Evolutionary conservation across 2,888 invertebrate species (phyloP).

Genomic region (Acanthoscelides obtectus): DNA sequence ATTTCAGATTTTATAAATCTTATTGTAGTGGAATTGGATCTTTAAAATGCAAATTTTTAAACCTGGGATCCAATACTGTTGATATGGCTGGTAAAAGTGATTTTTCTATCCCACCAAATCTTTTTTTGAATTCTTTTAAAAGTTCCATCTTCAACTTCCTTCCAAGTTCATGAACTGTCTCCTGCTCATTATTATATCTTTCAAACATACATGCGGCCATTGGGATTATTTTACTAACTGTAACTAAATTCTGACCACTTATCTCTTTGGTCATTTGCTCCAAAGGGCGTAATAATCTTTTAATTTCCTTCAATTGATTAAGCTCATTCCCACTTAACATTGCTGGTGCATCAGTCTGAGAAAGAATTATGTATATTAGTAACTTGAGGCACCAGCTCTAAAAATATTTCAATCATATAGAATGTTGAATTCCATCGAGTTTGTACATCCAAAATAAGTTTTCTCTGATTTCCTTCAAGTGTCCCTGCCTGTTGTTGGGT

Average conservation of each 20-base stretch:
- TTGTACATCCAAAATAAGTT: not conserved
- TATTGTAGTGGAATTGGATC: not conserved
- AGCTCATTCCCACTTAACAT: not conserved
- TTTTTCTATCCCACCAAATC: slow-evolving; percentile 1
- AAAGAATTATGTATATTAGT: too few species aligned
- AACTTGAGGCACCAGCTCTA: not conserved
- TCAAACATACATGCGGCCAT: too few species aligned
- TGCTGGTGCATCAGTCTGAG: too few species aligned
- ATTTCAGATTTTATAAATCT: slow-evolving; percentile 1
- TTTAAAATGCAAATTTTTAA: slow-evolving; percentile 2
- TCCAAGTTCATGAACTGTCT: too few species aligned
- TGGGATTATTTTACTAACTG: slow-evolving; percentile 2
- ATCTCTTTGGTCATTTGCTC: slow-evolving; percentile 1
- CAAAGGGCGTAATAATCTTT: not conserved
- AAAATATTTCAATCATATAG: slow-evolving; percentile 5
- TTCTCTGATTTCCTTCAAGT: not conserved
- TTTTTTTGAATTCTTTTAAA: not conserved
- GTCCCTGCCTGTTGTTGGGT: too few species aligned
- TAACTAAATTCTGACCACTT: not conserved
- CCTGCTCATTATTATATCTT: too few species aligned
- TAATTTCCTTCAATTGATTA: not conserved
- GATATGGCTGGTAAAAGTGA: not conserved
- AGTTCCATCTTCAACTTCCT: slow-evolving; percentile 1
- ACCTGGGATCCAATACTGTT: not conserved
- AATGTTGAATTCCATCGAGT: slow-evolving; percentile 6